Base-by-base conservation (phyloP, 2,113 vertebrate species). In the Fregata magnificens region DNA sequence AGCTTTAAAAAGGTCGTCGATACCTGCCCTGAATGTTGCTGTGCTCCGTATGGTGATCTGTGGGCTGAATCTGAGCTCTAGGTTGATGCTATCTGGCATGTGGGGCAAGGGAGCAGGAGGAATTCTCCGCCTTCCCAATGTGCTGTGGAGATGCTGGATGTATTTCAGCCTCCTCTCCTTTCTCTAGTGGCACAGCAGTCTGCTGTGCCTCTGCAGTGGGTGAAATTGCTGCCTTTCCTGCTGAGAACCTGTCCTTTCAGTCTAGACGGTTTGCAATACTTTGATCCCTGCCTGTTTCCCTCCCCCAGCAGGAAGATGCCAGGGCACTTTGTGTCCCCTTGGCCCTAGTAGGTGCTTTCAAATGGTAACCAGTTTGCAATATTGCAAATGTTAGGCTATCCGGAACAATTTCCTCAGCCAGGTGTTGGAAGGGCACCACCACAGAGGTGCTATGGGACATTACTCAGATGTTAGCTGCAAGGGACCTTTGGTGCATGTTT, bases 401-500 rank as follows among this genome's bases (percentile, higher is more conserved):
- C n/a, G 40, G 52, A 76, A 40, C 32, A 34, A 5, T 71, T 82
- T 84, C 61, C 49, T 89, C 49, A 72, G 56, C 36, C 53, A 50
- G 42, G 5, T 80, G 21, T 53, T 82, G 56, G 26, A 67, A 67
- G 44, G 36, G 34, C 52, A 31, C 28, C 1, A 2, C 25, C 24
- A 22, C 26, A 12, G 66, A 63, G 36, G 15, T 53, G 31, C 10
- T 52, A 11, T 52, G 61, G 44, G 71, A 17, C 20, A 0, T 76
- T 76, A 26, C 50, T 42, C 2, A 9, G 40, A 31, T 2, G 0
- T 49, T 26, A 36, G 31, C 34, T 85, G 16, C 22, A 20, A 28
- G 15, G 29, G 18, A 32, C 16, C 5, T 5, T 21, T 0, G 0
- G 13, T 31, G 31, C 16, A 2, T n/a, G 2, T 59, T 78, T 21